Percentiles rank a stretch among this genome's conserved stretches.
Conservation (phyloP, 2,797 vertebrate species). For the Muraenolepis orangiensis region DNA sequence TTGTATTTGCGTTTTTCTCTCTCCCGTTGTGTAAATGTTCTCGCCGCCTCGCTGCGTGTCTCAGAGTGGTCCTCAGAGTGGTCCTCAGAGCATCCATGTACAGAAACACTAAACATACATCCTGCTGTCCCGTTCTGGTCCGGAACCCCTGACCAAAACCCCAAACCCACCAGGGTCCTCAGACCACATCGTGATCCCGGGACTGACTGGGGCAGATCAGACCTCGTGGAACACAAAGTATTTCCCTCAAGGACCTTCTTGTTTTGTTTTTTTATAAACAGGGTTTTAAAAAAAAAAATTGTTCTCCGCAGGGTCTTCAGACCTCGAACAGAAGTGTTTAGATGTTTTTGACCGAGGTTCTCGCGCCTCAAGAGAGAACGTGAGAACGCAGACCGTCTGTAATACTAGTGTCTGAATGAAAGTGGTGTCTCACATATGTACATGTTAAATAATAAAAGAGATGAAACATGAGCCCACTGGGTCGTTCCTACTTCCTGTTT, state of each 20-base stretch:
- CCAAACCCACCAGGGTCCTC: constrained; percentile 14
- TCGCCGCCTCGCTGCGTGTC: constrained; percentile 77
- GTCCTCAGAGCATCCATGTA: constrained; percentile 94
- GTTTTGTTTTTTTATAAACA: constrained; percentile 6
- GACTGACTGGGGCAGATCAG: constrained; percentile 24
- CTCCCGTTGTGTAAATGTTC: constrained; percentile 88
- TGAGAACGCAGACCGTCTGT: constrained; percentile 1
- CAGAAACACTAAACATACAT: constrained; percentile 98
- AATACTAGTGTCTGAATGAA: constrained; percentile 2
- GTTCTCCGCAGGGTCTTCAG: too few relatives aligned
- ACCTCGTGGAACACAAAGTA: constrained; percentile 7
- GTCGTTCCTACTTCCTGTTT: constrained; percentile 19
- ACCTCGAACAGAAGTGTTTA: too few relatives aligned
- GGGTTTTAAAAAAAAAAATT: not conserved
- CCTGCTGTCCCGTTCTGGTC: constrained; percentile 77
- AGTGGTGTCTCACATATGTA: constrained; percentile 4
- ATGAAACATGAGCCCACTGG: constrained; percentile 1
- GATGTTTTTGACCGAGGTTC: too few relatives aligned
- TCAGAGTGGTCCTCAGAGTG: constrained; percentile 96
- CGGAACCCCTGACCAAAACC: constrained; percentile 25
- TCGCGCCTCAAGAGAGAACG: too few relatives aligned
- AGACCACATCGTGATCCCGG: constrained; percentile 23
- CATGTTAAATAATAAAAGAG: constrained; percentile 25
- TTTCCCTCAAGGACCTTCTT: constrained; percentile 15
- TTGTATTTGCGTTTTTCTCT: constrained; percentile 80